Evolutionary conservation across 2,888 invertebrate genomes (phyloP).

Genomic region (Athalia circularis): DNA sequence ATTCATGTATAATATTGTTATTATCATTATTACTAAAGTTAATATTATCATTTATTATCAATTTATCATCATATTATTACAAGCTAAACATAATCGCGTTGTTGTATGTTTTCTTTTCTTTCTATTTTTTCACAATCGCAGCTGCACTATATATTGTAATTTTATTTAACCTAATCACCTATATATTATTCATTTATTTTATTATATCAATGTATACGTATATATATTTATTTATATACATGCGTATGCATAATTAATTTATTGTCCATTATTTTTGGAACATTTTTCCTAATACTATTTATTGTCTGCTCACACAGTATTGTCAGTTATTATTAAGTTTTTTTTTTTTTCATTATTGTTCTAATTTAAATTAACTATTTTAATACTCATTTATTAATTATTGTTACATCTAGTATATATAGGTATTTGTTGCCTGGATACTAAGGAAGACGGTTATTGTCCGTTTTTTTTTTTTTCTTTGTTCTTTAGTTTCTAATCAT

Average conservation of each 20-base stretch:
- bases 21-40: too few relatives aligned
- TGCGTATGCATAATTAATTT: slow-evolving; percentile 51
- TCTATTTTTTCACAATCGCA: neutral
- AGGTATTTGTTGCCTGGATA: slow-evolving; percentile 68
- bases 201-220: slow-evolving; percentile 6
- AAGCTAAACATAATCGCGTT: too few relatives aligned
- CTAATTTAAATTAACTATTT: slow-evolving; percentile 51
- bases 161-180: neutral
- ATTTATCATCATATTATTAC: too few relatives aligned
- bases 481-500: neutral
- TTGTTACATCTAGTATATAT: slow-evolving; percentile 12
- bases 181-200: neutral
- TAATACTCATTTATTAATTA: slow-evolving; percentile 40
- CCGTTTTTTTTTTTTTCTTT: slow-evolving; percentile 38
- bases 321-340: slow-evolving; percentile 69
- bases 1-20: too few relatives aligned
- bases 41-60: too few relatives aligned
- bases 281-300: slow-evolving; percentile 68
- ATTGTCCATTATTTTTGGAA: slow-evolving; percentile 70
- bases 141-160: neutral
- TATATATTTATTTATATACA: neutral
- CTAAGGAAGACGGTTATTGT: slow-evolving; percentile 68
- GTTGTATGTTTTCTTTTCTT: too few relatives aligned
- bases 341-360: slow-evolving; percentile 53
- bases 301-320: slow-evolving; percentile 74